A percentile compares a stretch with the other conserved stretches of the same genome.
These are phyloP conservation scores for Neofelis nebulosa DNA, from an alignment of 2,113 vertebrate genomes.

Conservation along the genomic window DNA sequence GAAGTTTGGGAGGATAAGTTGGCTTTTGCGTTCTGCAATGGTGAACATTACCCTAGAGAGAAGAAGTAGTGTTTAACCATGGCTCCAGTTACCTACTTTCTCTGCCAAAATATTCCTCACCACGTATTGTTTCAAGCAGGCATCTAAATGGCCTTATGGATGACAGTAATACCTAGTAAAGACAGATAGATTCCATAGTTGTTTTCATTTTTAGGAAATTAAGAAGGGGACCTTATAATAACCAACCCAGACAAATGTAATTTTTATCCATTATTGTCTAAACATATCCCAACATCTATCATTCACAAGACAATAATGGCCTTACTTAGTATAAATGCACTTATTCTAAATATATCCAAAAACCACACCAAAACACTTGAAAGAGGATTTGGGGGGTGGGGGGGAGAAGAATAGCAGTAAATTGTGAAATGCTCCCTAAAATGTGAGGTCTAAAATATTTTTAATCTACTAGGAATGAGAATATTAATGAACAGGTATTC, in stretches of 20 bases:
- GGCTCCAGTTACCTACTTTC: conserved; percentile 11
- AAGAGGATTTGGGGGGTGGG: neutral
- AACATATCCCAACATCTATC: neutral
- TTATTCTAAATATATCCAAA: conserved; percentile 44
- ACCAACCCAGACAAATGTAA: neutral
- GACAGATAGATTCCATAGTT: neutral
- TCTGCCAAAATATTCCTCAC: neutral
- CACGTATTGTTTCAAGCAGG: neutral
- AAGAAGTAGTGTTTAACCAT: conserved; percentile 34
- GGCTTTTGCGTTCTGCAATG: neutral
- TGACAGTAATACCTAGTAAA: neutral
- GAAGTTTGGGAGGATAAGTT: neutral
- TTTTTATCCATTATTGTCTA: neutral
- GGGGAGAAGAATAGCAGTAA: neutral
- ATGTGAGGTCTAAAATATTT: conserved; percentile 24
- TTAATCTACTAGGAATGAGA: conserved; percentile 9
- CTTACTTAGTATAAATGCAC: conserved; percentile 37
- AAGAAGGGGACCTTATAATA: neutral
- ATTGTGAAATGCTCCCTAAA: conserved; percentile 28
- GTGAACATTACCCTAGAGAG: conserved; percentile 27
- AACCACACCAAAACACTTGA: neutral
- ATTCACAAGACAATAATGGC: conserved; percentile 37
- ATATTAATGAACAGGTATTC: neutral
- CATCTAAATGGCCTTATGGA: neutral
- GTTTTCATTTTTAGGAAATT: conserved; percentile 48